phyloP scores from a whole-genome alignment of 2,888 invertebrate species.

The Heliconius charithonia region DNA sequence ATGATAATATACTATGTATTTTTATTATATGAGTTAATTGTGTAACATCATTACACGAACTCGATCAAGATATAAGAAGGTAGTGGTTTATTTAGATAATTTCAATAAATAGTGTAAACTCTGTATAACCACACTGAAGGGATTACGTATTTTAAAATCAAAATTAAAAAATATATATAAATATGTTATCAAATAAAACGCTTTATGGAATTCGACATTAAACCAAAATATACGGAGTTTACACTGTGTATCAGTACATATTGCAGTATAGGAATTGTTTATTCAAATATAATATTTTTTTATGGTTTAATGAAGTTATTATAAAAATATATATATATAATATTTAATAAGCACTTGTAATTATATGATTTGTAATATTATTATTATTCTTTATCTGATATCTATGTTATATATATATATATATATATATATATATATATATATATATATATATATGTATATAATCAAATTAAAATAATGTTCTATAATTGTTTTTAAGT shows the following conservation, averaged over 20 bases:
- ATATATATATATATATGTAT: no score
- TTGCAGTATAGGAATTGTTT: neutral
- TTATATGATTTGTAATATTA: neutral
- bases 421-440: no score
- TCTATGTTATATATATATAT: no score
- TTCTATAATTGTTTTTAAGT: no score
- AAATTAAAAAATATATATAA: no score
- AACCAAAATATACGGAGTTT: neutral
- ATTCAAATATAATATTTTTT: neutral
- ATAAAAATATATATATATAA: neutral
- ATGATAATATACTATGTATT: neutral
- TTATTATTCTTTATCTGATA: neutral
- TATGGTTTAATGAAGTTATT: neutral
- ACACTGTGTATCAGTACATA: neutral
- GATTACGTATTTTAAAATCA: no score
- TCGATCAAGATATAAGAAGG: neutral
- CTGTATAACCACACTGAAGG: neutral
- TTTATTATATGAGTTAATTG: neutral
- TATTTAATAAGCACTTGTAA: constrained; percentile 1
- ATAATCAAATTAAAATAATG: no score
- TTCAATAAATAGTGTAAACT: neutral
- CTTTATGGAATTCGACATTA: neutral
- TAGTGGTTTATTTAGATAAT: neutral
- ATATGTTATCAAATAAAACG: no score
- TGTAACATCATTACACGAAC: neutral